Evolutionary conservation across 2,888 invertebrate genomes (phyloP).

Genomic region (Scaptomyza cyrtandrae): DNA sequence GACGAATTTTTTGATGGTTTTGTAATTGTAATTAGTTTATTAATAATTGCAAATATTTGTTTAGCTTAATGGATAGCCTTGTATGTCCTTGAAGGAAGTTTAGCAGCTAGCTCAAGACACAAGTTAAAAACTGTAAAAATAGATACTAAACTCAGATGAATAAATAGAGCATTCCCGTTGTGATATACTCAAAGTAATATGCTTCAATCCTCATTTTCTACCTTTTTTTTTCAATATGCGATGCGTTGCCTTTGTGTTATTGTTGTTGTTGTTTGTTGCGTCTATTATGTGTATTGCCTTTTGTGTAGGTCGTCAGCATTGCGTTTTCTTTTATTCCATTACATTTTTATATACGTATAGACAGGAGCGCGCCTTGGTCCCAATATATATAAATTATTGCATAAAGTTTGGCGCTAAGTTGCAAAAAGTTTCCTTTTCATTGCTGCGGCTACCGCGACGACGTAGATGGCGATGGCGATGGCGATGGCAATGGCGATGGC

Average conservation of each 20-base stretch:
- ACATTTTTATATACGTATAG: conserved; percentile 26
- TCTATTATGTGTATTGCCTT: conserved; percentile 68
- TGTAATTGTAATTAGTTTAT: neutral
- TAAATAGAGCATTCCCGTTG: conserved; percentile 39
- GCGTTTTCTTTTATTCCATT: conserved; percentile 51
- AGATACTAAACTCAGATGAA: neutral
- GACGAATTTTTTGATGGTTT: conserved; percentile 14
- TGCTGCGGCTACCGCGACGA: conserved; percentile 65
- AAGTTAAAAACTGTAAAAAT: too few relatives aligned
- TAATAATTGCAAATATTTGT: neutral
- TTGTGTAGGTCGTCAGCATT: conserved; percentile 68
- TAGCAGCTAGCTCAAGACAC: too few relatives aligned
- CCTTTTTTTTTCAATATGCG: conserved; percentile 32
- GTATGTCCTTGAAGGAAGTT: too few relatives aligned
- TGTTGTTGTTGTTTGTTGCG: conserved; percentile 33
- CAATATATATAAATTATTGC: conserved; percentile 82
- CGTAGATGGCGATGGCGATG: conserved; percentile 17
- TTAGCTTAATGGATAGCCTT: neutral
- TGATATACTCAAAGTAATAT: neutral
- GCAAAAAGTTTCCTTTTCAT: conserved; percentile 81
- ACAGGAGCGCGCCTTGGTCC: conserved; percentile 40
- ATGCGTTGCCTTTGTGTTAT: conserved; percentile 43
- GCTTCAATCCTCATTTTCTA: neutral
- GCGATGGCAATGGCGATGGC: neutral
- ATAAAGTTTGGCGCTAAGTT: conserved; percentile 82